Conservation (phyloP, 64 coral and sea anemone genomes). For the Trachythela sp. region DNA sequence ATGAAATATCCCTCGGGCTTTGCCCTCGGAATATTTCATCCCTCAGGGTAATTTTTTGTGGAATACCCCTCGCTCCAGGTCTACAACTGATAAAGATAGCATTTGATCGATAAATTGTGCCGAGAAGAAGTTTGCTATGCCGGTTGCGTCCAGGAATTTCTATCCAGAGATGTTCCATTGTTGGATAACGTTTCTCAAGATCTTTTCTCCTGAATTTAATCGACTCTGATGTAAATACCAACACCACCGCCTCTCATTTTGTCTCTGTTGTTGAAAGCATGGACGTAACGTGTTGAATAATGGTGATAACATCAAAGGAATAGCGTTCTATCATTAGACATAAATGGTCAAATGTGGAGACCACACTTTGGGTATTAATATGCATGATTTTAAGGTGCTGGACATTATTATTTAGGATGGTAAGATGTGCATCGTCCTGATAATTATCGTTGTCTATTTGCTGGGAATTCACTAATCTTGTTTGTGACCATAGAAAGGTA, state of each 20-base stretch:
- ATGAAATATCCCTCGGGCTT: no score
- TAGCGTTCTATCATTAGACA: not conserved
- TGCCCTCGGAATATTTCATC: no score
- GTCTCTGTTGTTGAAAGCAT: constrained; percentile 38
- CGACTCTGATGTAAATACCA: constrained; percentile 20
- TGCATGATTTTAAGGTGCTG: constrained; percentile 24
- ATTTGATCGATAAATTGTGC: constrained; percentile 6
- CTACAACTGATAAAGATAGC: no score
- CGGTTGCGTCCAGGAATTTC: constrained; percentile 15
- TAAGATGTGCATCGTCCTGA: not conserved
- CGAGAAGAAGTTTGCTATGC: constrained; percentile 25
- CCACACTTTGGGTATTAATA: constrained; percentile 24
- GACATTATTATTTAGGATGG: not conserved
- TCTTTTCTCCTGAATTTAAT: constrained; percentile 37
- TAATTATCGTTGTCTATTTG: not conserved
- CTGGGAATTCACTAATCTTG: not conserved
- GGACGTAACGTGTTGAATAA: constrained; percentile 5
- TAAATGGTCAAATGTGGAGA: not conserved
- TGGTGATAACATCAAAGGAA: not conserved
- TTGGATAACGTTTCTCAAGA: not conserved
- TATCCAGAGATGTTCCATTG: constrained; percentile 42
- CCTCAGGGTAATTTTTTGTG: no score
- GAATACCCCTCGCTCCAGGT: no score
- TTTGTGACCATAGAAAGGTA: constrained; percentile 8
- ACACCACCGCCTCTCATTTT: not conserved